Base-by-base conservation (phyloP, 2,888 invertebrate genomes). In the Scaptomyza reducta region DNA sequence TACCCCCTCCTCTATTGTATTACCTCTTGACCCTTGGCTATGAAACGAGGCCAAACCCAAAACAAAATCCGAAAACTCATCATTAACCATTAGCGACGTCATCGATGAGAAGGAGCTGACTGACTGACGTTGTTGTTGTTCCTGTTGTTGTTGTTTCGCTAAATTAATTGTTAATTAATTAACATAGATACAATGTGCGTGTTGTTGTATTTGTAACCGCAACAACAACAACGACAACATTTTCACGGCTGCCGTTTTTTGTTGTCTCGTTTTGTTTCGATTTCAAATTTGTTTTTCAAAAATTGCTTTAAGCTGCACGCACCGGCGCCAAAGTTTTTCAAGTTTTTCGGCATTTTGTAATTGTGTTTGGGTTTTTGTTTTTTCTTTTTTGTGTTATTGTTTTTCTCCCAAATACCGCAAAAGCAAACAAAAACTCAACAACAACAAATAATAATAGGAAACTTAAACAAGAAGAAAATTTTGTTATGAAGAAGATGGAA, bases 161-260 rank as follows among this genome's bases (percentile, higher is more conserved):
- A 85, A 87, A 86, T 86, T 86, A 86, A 86, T 86, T 87, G 81
- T 81, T 81, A 86, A 86, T 86, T 86, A 86, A 86, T 86, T 87
- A 87, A 85, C 81, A 83, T 81, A 80, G 73, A 79, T 82, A 85
- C 74, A 78, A 71, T 74, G 74, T 73, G 72, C 67, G 68, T 68
- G 67, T 65, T 64, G 66, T 25, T 50, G 50, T 35, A 18, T 35
- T 18, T 6, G 6, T 6, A 13, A 35, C 49, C 35, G n/a, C 35
- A 35, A 38, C 50, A 50, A 50, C 47, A 74, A 53, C 67, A 40
- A 67, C 75, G 13, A 6, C 22, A 6, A 64, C 73, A 77, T 81
- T 83, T 85, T 85, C 81, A 81, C 81, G 76, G 83, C 80, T 82
- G 82, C 78, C 73, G 77, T 66, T 65, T 31, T 16, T 16, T 38